phyloP scores from a whole-genome alignment of 2,888 invertebrate species.

The Phymatocera aterrima region DNA sequence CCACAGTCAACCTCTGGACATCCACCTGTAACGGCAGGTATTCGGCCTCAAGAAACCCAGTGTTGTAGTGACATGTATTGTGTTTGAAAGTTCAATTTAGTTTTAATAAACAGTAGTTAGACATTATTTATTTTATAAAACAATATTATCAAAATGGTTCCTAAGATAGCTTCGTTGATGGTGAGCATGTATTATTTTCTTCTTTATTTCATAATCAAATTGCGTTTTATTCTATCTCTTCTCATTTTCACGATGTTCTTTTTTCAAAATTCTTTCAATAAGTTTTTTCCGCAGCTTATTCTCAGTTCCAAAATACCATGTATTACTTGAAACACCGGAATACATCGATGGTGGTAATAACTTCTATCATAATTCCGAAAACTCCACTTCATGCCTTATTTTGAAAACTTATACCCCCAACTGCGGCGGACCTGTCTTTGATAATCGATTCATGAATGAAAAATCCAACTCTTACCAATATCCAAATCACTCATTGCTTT shows the following conservation, averaged over 20 bases:
- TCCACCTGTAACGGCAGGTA: constrained; percentile 74
- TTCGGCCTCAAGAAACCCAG: constrained; percentile 69
- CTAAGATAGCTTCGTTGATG: constrained; percentile 27
- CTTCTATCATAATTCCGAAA: not conserved
- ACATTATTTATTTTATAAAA: constrained; percentile 31
- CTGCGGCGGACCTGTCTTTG: not conserved
- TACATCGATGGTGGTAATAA: not conserved
- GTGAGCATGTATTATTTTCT: constrained; percentile 1
- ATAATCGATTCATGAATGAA: not conserved
- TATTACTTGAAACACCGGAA: not conserved
- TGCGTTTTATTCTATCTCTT: too few relatives aligned
- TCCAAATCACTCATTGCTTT: not conserved
- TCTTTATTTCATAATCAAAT: not conserved
- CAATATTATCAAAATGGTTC: constrained; percentile 38
- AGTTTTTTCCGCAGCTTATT: not conserved
- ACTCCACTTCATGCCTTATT: too few relatives aligned
- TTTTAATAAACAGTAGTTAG: constrained; percentile 47
- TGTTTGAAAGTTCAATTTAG: constrained; percentile 51
- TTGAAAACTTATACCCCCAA: not conserved
- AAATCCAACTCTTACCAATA: not conserved
- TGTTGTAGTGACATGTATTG: constrained; percentile 70
- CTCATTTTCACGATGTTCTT: not conserved
- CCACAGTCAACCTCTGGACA: constrained; percentile 73
- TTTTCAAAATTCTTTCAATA: not conserved
- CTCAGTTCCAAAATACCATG: not conserved